Conservation (phyloP, 2,888 invertebrate genomes). For the Leptothorax acervorum region DNA sequence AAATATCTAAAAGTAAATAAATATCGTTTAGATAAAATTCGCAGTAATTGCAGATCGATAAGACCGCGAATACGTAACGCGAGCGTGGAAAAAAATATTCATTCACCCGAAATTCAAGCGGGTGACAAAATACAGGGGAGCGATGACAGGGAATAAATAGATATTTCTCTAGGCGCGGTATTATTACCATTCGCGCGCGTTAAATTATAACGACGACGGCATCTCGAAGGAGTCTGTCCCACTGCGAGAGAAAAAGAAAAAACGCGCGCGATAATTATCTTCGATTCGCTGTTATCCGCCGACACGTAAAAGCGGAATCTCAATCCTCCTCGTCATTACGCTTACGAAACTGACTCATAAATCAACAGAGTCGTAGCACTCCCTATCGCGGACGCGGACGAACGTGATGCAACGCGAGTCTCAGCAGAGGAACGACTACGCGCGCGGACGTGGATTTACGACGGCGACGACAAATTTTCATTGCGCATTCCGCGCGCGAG, state of each 20-base stretch:
- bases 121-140: background rate
- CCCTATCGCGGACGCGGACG: slow-evolving; percentile 47
- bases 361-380: slow-evolving; percentile 49
- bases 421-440: slow-evolving; percentile 36
- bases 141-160: slow-evolving; percentile 3
- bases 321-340: slow-evolving; percentile 53
- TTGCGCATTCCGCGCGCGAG: slow-evolving; percentile 32
- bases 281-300: slow-evolving; percentile 50
- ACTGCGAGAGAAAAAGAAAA: background rate
- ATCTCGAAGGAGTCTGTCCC: slow-evolving; percentile 24
- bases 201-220: slow-evolving; percentile 39
- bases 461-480: slow-evolving; percentile 58
- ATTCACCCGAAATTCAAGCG: background rate
- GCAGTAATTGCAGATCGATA: background rate
- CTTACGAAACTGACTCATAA: slow-evolving; percentile 59
- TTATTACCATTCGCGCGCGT: slow-evolving; percentile 20
- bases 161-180: slow-evolving; percentile 40
- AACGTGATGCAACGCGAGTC: slow-evolving; percentile 57
- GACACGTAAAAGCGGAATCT: slow-evolving; percentile 55
- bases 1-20: background rate
- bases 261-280: slow-evolving; percentile 37
- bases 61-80: background rate
- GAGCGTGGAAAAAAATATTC: background rate
- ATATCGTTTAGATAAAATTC: background rate
- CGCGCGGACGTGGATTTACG: slow-evolving; percentile 42